Evolutionary conservation across 2,888 invertebrate species (phyloP).

Genomic region (Polydrusus pterygomalis): DNA sequence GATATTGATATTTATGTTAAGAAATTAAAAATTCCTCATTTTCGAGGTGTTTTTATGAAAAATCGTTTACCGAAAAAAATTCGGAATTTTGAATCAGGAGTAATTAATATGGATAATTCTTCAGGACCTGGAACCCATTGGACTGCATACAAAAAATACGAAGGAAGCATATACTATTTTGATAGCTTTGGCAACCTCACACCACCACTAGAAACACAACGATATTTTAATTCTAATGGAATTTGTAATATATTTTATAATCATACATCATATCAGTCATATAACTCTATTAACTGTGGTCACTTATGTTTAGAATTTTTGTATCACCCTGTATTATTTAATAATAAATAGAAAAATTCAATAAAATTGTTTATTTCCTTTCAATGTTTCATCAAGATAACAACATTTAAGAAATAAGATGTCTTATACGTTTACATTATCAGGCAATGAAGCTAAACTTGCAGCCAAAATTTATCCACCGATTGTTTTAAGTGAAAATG

Average conservation of each 20-base stretch:
- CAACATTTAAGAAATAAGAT: background rate
- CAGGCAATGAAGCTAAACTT: background rate
- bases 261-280: conserved; percentile 11
- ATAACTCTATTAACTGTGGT: conserved; percentile 43
- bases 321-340: background rate
- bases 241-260: conserved; percentile 12
- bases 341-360: background rate
- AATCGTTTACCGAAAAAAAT: conserved; percentile 29
- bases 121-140: conserved; percentile 41
- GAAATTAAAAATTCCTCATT: background rate
- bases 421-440: conserved; percentile 9
- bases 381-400: background rate
- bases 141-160: conserved; percentile 30
- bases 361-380: background rate
- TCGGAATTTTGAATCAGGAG: conserved; percentile 11
- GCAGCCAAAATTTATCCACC: conserved; percentile 36
- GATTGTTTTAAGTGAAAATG: conserved; percentile 37
- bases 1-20: background rate
- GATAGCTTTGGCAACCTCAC: conserved; percentile 18
- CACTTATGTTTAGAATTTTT: conserved; percentile 53
- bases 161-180: conserved; percentile 13
- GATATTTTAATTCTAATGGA: conserved; percentile 9
- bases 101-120: conserved; percentile 38
- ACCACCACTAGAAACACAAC: background rate
- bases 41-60: conserved; percentile 25